These are phyloP conservation scores for Athalia circularis DNA, from an alignment of 2,888 invertebrate species.

Conservation along the genomic window DNA sequence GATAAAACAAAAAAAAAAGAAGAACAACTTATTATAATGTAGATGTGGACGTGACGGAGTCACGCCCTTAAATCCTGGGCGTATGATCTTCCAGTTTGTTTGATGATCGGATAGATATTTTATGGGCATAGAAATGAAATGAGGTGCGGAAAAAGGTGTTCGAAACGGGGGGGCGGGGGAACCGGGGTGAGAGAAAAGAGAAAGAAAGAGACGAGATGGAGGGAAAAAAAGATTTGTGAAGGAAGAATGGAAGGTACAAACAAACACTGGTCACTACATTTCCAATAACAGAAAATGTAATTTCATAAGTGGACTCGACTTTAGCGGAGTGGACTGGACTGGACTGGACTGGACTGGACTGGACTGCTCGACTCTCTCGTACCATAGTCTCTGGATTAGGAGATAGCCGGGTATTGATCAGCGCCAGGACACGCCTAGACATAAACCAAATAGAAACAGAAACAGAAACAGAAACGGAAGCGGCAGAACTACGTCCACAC, in stretches of 20 bases:
- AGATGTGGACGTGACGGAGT: no score
- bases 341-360: no score
- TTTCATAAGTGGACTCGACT: conserved; percentile 55
- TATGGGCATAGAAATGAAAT: no score
- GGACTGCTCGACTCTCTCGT: no score
- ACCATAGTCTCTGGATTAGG: conserved; percentile 29
- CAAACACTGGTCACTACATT: not conserved
- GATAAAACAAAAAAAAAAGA: no score
- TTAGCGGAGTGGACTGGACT: not conserved
- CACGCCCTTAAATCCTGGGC: no score
- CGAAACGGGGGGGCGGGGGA: no score
- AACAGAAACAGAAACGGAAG: conserved; percentile 24
- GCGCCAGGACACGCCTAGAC: conserved; percentile 67
- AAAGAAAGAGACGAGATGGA: not conserved
- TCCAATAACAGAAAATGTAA: conserved; percentile 52
- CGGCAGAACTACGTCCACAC: conserved; percentile 18
- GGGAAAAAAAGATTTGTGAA: not conserved
- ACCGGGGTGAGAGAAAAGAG: no score
- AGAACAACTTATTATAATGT: no score
- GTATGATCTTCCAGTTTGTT: no score
- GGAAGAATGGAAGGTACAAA: not conserved
- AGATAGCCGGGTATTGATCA: conserved; percentile 45
- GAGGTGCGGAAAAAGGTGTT: conserved; percentile 2
- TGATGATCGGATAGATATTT: no score
- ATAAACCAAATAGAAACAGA: conserved; percentile 69